These are phyloP conservation scores for Sminthurides bifidus DNA, from an alignment of 1,140 invertebrate species.

Conservation along the genomic window DNA sequence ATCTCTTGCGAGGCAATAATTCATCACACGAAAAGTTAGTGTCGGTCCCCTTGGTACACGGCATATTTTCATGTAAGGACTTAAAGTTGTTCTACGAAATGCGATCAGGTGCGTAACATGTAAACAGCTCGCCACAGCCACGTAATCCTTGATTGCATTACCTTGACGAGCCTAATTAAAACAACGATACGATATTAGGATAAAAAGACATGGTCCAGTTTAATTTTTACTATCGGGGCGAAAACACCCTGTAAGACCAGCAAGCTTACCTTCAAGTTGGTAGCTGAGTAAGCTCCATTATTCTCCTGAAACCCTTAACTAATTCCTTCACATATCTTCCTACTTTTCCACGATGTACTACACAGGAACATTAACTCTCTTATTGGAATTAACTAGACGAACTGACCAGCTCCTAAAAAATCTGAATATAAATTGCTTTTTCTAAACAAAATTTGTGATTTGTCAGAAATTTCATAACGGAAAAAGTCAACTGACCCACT, in stretches of 20 bases:
- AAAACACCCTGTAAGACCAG: too few relatives aligned
- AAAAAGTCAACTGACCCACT: too few relatives aligned
- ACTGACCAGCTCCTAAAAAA: too few relatives aligned
- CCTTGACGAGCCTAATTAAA: conserved; percentile 60
- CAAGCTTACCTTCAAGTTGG: conserved; percentile 51
- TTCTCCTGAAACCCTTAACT: conserved; percentile 71
- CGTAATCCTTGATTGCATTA: conserved; percentile 85
- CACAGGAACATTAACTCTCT: too few relatives aligned
- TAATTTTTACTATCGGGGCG: too few relatives aligned
- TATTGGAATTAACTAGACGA: too few relatives aligned
- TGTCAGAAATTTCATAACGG: too few relatives aligned
- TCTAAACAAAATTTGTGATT: too few relatives aligned
- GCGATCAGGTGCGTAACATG: conserved; percentile 82
- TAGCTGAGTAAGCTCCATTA: conserved; percentile 95
- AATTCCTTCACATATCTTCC: conserved; percentile 70
- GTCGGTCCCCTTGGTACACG: conserved; percentile 71
- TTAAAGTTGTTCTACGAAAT: conserved; percentile 69
- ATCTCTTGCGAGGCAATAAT: conserved; percentile 72
- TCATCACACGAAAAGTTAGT: conserved; percentile 71
- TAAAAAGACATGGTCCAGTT: background rate
- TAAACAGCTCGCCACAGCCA: conserved; percentile 71
- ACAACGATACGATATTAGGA: conserved; percentile 25
- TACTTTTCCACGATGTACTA: conserved; percentile 80
- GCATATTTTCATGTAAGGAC: conserved; percentile 68
- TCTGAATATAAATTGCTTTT: too few relatives aligned